phyloP scores from a whole-genome alignment of 2,113 vertebrate genomes.

The Callithrix jacchus region DNA sequence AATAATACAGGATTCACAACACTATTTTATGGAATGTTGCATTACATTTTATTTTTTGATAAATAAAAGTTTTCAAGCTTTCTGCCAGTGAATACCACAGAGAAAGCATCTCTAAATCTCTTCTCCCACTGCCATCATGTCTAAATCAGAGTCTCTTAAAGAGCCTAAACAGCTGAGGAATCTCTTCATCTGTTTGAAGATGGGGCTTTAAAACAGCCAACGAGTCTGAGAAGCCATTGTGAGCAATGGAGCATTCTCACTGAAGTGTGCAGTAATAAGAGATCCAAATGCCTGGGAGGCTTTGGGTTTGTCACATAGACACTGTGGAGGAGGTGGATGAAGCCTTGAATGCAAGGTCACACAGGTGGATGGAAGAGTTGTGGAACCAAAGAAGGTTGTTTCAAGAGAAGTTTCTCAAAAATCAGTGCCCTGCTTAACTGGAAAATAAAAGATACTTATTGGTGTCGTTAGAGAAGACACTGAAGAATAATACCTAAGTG shows the following conservation, averaged over 20 bases:
- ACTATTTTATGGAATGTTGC: neutral
- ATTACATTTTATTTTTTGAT: neutral
- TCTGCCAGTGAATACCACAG: neutral
- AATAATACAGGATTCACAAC: neutral
- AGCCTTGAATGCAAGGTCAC: neutral
- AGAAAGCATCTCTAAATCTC: neutral
- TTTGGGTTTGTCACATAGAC: neutral
- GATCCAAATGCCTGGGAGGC: neutral
- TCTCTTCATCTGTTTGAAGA: neutral
- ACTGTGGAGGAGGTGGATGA: neutral
- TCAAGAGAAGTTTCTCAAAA: neutral
- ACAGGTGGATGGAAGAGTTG: neutral
- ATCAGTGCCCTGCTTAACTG: neutral
- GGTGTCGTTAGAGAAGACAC: neutral
- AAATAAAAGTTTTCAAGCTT: neutral
- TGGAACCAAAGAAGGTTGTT: neutral
- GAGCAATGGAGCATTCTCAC: neutral
- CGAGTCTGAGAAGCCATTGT: neutral
- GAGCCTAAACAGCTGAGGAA: neutral
- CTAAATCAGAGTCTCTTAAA: neutral
- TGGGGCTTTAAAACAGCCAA: neutral
- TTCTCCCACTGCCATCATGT: neutral
- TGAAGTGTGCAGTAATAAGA: neutral
- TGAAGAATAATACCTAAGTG: neutral
- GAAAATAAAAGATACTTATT: neutral